Evolutionary conservation across 2,888 invertebrate genomes (phyloP).

Genomic region (Pollenia amentaria): DNA sequence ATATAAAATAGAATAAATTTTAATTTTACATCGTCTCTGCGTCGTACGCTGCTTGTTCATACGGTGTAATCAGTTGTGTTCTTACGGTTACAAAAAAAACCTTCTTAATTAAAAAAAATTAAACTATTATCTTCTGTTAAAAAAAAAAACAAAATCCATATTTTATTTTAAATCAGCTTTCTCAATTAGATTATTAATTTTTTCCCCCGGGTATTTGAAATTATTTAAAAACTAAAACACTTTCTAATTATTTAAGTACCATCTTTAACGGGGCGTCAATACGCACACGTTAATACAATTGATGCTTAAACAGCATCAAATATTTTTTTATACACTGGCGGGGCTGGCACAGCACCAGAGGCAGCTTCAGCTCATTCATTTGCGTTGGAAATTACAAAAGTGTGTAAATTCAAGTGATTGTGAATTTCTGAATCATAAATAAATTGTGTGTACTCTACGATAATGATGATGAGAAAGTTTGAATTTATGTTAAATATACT

Average conservation of each 20-base stretch:
- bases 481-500: slow-evolving; percentile 37
- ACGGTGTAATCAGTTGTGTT: too few relatives aligned
- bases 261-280: background rate
- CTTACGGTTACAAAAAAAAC: too few relatives aligned
- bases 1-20: too few relatives aligned
- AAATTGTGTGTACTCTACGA: background rate
- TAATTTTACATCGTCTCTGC: too few relatives aligned
- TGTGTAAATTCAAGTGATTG: slow-evolving; percentile 23
- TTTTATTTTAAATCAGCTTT: slow-evolving; percentile 33
- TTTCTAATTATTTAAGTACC: slow-evolving; percentile 58
- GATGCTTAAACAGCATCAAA: background rate
- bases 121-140: too few relatives aligned
- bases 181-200: slow-evolving; percentile 44
- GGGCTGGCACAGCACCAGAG: background rate
- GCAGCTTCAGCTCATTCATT: slow-evolving; percentile 13
- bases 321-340: too few relatives aligned
- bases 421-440: slow-evolving; percentile 2
- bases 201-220: slow-evolving; percentile 41
- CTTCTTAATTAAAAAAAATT: too few relatives aligned
- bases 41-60: too few relatives aligned
- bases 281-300: slow-evolving; percentile 34
- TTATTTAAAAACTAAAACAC: slow-evolving; percentile 48
- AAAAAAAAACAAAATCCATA: background rate
- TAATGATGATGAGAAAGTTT: slow-evolving; percentile 45
- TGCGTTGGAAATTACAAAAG: slow-evolving; percentile 22